These are phyloP conservation scores for Leptinotarsa defecta DNA, from an alignment of 1,140 invertebrate species.

Conservation along the genomic window DNA sequence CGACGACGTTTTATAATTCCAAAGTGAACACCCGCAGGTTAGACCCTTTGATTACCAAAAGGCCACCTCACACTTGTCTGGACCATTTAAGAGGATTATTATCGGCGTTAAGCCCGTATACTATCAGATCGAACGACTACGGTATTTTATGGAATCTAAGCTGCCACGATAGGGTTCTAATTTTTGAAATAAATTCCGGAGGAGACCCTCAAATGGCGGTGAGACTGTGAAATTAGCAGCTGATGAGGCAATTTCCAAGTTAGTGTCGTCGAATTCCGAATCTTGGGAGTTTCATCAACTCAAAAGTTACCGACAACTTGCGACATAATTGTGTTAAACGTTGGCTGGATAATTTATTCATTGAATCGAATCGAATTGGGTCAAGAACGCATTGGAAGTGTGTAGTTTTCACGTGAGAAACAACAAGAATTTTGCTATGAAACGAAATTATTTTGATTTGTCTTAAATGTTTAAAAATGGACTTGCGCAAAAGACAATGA, in stretches of 20 bases:
- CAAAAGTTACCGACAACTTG: background rate
- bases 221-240: background rate
- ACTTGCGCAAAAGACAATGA: too few relatives aligned
- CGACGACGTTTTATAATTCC: too few relatives aligned
- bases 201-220: background rate
- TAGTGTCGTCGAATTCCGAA: background rate
- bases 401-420: too few relatives aligned
- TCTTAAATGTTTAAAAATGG: too few relatives aligned
- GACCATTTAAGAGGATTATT: too few relatives aligned
- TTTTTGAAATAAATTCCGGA: background rate
- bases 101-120: too few relatives aligned
- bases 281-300: background rate
- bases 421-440: too few relatives aligned
- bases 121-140: background rate
- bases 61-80: too few relatives aligned
- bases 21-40: too few relatives aligned
- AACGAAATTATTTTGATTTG: too few relatives aligned
- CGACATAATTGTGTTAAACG: background rate
- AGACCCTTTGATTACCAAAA: too few relatives aligned
- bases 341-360: background rate
- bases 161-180: constrained; percentile 5
- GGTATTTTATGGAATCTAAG: background rate
- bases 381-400: too few relatives aligned
- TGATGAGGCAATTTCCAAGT: constrained; percentile 4
- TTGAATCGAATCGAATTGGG: background rate